Conservation (phyloP, 1,140 invertebrate genomes). For the Drosophila saltans region DNA sequence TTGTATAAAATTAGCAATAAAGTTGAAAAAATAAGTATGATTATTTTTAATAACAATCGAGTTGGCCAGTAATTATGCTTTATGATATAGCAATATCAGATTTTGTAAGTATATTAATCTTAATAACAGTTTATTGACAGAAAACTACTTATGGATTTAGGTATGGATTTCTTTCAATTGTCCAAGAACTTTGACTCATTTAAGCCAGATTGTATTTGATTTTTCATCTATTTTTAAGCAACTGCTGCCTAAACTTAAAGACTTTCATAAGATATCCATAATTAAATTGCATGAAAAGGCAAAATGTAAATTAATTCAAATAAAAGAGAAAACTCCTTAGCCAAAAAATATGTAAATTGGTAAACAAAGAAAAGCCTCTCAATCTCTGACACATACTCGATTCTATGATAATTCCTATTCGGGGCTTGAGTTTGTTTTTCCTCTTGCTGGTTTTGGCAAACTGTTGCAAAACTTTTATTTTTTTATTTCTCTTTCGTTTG, state of each 20-base stretch:
- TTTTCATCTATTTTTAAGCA: too few species aligned
- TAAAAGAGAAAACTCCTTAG: background rate
- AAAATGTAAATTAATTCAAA: background rate
- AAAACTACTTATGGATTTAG: too few species aligned
- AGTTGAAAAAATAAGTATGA: too few species aligned
- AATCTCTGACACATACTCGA: background rate
- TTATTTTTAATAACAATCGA: too few species aligned
- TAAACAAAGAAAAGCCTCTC: background rate
- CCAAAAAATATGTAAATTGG: background rate
- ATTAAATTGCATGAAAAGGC: background rate
- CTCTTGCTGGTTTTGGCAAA: slow-evolving; percentile 44
- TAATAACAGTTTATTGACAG: background rate
- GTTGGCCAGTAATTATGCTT: too few species aligned
- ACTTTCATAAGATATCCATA: background rate
- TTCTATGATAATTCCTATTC: slow-evolving; percentile 8
- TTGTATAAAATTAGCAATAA: too few species aligned
- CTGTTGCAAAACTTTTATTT: slow-evolving; percentile 58
- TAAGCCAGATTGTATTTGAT: too few species aligned
- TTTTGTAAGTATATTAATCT: background rate
- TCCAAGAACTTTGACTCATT: too few species aligned
- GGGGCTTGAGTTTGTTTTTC: slow-evolving; percentile 36
- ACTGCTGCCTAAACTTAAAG: too few species aligned
- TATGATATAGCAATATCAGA: background rate
- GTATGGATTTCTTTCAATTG: too few species aligned
- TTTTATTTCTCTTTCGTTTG: slow-evolving; percentile 20